phyloP scores from a whole-genome alignment of 2,113 vertebrate species.

The Pipra filicauda region DNA sequence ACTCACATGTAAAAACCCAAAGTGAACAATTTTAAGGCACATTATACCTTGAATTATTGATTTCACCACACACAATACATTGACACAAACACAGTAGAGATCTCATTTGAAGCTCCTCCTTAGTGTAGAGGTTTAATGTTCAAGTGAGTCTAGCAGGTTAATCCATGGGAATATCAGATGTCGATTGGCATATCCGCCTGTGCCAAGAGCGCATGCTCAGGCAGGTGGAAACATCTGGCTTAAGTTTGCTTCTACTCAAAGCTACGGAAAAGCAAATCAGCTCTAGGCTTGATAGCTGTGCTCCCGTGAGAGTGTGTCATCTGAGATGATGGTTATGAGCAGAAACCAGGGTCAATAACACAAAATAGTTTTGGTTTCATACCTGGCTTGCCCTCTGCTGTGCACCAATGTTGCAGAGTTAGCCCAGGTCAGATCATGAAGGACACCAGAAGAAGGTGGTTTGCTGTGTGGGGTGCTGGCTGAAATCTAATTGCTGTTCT shows the following conservation, averaged over 20 bases:
- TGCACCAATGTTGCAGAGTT: accelerated
- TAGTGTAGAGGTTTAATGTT: neutral
- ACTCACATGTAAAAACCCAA: neutral
- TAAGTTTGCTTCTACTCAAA: neutral
- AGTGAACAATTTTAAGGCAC: neutral
- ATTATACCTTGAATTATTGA: neutral
- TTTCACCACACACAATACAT: neutral
- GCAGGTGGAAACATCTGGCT: neutral
- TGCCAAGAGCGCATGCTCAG: neutral
- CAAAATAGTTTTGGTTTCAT: neutral
- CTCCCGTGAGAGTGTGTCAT: neutral
- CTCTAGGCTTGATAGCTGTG: neutral
- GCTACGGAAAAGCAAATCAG: neutral
- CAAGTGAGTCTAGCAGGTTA: neutral
- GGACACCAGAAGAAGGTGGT: neutral
- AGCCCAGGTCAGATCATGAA: neutral
- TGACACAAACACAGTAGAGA: neutral
- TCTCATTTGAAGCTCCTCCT: neutral
- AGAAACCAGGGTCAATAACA: neutral
- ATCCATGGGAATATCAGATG: neutral
- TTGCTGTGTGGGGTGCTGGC: neutral
- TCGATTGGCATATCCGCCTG: neutral
- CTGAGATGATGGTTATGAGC: neutral
- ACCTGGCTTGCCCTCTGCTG: neutral
- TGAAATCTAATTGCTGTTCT: neutral